Evolutionary conservation across 2,888 invertebrate genomes (phyloP).

Genomic region (Mesorhabditis spiculigera): DNA sequence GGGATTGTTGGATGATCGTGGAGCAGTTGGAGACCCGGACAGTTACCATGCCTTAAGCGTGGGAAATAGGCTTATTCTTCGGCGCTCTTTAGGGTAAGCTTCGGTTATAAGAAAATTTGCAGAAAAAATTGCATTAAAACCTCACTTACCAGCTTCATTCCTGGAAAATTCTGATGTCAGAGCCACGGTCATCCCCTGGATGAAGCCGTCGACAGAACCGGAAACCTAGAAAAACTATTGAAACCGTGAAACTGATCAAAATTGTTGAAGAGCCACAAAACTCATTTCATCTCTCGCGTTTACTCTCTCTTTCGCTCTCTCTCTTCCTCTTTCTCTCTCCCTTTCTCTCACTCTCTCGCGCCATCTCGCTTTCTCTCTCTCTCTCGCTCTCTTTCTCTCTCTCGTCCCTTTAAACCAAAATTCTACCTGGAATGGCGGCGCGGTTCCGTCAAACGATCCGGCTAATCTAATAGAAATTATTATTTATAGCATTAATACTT

Average conservation of each 20-base stretch:
- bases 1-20: constrained; percentile 42
- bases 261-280: not conserved
- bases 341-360: no score
- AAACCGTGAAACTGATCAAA: not conserved
- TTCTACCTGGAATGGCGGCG: constrained; percentile 28
- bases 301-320: no score
- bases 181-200: constrained; percentile 47
- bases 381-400: no score
- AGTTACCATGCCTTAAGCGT: not conserved
- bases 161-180: constrained; percentile 41
- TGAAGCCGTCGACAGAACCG: constrained; percentile 38
- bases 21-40: constrained; percentile 48
- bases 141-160: constrained; percentile 21
- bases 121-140: no score
- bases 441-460: constrained; percentile 36
- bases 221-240: not conserved
- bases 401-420: no score
- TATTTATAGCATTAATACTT: no score
- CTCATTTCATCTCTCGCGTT: no score
- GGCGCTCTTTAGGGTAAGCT: no score
- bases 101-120: no score
- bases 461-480: constrained; percentile 23
- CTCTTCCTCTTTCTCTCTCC: no score
- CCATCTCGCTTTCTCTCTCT: not conserved
- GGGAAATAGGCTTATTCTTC: no score